Conservation (phyloP, 2,797 vertebrate genomes). For the Brachyalestes nurse region DNA sequence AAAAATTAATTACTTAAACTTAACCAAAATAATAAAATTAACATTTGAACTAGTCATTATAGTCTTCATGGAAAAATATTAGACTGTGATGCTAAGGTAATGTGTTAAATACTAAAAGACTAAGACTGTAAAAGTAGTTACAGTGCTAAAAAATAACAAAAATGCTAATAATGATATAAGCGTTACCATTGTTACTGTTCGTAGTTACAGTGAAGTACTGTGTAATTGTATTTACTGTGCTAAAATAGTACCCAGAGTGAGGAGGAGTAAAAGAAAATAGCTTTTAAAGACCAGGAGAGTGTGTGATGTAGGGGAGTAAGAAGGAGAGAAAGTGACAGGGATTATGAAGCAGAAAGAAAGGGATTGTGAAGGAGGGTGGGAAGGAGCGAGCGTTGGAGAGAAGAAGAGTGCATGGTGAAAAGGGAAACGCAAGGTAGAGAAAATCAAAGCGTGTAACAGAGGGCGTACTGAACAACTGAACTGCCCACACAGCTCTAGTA, state of each 20-base stretch:
- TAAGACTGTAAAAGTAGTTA: no score
- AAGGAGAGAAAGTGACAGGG: neutral
- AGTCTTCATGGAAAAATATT: no score
- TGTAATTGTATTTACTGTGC: neutral
- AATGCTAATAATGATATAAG: neutral
- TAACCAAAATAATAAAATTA: no score
- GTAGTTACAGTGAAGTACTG: neutral
- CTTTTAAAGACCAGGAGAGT: neutral
- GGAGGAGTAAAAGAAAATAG: neutral
- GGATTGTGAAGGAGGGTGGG: constrained; percentile 15
- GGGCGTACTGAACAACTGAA: constrained; percentile 18
- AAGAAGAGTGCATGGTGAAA: neutral
- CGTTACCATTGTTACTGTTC: neutral
- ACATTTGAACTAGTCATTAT: no score
- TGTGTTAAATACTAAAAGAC: neutral
- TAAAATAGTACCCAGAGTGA: neutral
- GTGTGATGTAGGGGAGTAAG: constrained; percentile 4
- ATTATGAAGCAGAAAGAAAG: constrained; percentile 20
- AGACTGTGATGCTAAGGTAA: no score
- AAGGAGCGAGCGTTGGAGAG: neutral
- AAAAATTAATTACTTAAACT: no score
- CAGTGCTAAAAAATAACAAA: no score
- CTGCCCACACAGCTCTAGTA: constrained; percentile 15
- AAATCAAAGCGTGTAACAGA: constrained; percentile 6
- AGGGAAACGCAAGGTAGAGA: neutral